Conservation (phyloP, 1,140 invertebrate genomes). For the Saxidomus purpurata region DNA sequence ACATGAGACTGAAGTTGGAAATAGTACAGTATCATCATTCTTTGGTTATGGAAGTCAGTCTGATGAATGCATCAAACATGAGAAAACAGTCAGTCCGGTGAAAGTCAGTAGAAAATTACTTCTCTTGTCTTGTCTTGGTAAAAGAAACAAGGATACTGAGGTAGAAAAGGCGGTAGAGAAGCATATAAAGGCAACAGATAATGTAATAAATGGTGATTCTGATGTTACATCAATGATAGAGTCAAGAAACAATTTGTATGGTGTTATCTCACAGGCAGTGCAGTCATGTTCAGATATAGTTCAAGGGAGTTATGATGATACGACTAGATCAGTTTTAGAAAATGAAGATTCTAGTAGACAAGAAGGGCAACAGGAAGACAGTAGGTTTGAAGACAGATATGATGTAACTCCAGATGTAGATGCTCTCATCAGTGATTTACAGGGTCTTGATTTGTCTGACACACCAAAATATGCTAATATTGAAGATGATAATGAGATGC, state of each 20-base stretch:
- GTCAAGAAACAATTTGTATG: slow-evolving; percentile 34
- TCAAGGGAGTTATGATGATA: background rate
- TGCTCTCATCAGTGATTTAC: slow-evolving; percentile 60
- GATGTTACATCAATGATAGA: slow-evolving; percentile 2
- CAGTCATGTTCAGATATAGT: slow-evolving; percentile 20
- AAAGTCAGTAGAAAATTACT: background rate
- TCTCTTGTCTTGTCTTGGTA: background rate
- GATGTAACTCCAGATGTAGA: slow-evolving; percentile 65
- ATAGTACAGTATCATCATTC: background rate
- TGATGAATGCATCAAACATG: background rate
- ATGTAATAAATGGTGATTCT: background rate
- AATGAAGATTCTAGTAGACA: background rate
- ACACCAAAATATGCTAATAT: slow-evolving; percentile 67
- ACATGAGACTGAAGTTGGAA: background rate
- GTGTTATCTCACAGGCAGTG: slow-evolving; percentile 23
- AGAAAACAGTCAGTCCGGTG: background rate
- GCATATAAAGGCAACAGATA: slow-evolving; percentile 9
- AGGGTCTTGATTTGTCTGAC: slow-evolving; percentile 57
- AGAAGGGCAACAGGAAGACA: background rate
- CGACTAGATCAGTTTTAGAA: too few relatives aligned
- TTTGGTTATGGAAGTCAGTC: background rate
- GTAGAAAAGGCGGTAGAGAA: background rate
- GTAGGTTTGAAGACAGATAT: background rate
- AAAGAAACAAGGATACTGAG: background rate
- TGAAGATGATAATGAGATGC: slow-evolving; percentile 56